phyloP scores from a whole-genome alignment of 2,113 vertebrate genomes.

The Manacus vitellinus region DNA sequence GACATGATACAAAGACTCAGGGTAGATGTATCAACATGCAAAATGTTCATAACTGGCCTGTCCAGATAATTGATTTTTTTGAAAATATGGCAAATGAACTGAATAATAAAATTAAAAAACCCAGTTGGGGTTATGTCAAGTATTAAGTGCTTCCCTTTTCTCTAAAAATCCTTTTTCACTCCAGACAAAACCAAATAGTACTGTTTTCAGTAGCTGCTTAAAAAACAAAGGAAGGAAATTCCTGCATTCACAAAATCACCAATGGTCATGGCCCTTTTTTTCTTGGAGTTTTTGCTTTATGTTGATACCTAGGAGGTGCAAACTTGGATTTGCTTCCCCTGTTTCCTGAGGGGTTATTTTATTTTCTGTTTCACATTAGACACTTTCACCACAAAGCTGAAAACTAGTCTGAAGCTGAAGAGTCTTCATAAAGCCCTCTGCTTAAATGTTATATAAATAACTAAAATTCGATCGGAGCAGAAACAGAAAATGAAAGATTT shows the following conservation, averaged over 20 bases:
- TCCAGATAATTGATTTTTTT: not conserved
- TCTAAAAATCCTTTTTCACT: not conserved
- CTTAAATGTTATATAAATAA: not conserved
- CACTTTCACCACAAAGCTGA: not conserved
- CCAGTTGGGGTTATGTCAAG: not conserved
- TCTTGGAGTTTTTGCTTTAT: not conserved
- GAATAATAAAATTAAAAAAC: not conserved
- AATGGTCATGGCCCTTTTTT: not conserved
- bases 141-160: not conserved
- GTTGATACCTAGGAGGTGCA: not conserved
- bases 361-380: not conserved
- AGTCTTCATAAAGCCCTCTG: not conserved
- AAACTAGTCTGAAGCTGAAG: not conserved
- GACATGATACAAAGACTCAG: not conserved
- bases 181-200: not conserved
- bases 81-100: not conserved
- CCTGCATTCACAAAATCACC: not conserved
- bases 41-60: not conserved
- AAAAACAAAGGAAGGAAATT: not conserved
- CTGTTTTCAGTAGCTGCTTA: not conserved
- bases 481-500: not conserved
- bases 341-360: not conserved
- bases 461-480: not conserved
- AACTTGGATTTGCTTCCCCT: not conserved
- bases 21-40: not conserved